These are phyloP conservation scores for Phasia obesa DNA, from an alignment of 2,888 invertebrate genomes.

Conservation along the genomic window DNA sequence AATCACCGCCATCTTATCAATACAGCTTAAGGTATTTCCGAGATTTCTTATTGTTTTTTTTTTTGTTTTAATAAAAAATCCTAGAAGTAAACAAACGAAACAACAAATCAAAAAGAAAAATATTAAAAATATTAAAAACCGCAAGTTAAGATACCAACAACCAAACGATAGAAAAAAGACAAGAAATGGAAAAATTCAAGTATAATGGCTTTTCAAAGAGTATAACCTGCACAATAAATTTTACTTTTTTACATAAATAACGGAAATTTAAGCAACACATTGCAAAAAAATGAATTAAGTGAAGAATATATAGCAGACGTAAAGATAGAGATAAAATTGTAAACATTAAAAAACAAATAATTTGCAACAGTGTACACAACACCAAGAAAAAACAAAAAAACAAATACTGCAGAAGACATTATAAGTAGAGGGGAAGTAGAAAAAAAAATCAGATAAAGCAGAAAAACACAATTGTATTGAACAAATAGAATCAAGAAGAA, in stretches of 20 bases:
- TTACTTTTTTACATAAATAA: conserved; percentile 53
- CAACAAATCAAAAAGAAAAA: conserved; percentile 37
- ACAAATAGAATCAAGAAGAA: conserved; percentile 14
- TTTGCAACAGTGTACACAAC: conserved; percentile 37
- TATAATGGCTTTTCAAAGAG: neutral
- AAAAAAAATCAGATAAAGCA: conserved; percentile 26
- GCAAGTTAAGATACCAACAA: conserved; percentile 42
- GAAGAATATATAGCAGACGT: conserved; percentile 8
- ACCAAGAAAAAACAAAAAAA: neutral
- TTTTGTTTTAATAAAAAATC: conserved; percentile 12
- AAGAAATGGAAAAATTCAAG: conserved; percentile 11
- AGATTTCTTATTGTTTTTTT: conserved; percentile 62
- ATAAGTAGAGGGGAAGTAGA: neutral
- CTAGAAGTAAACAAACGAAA: neutral
- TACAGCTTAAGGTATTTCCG: conserved; percentile 70
- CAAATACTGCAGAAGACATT: neutral
- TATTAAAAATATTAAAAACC: conserved; percentile 25
- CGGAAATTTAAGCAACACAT: conserved; percentile 61
- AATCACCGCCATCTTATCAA: conserved; percentile 69
- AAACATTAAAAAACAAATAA: conserved; percentile 57
- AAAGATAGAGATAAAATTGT: conserved; percentile 41
- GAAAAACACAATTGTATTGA: conserved; percentile 18
- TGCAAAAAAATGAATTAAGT: conserved; percentile 18
- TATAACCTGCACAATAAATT: conserved; percentile 45
- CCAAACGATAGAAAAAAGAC: conserved; percentile 6